A percentile compares a stretch with the other conserved stretches of the same genome.
Evolutionary conservation across 2,797 vertebrate species (phyloP).

Genomic region (Pogonophryne albipinna): DNA sequence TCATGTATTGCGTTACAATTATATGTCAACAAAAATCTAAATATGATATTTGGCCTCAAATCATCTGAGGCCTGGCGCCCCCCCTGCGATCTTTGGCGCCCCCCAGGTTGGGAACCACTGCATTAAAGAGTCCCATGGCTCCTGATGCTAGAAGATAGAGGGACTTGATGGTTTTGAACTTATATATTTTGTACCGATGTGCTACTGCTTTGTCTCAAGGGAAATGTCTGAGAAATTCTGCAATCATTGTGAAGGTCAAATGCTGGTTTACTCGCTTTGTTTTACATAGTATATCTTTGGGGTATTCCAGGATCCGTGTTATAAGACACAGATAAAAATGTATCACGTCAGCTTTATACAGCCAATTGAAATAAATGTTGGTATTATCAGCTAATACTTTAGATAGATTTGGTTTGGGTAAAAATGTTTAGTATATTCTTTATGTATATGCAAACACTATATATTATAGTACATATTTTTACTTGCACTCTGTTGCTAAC

Average conservation of each 20-base stretch:
- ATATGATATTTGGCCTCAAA: too few species aligned
- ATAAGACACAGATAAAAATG: neutral
- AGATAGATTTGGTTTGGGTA: neutral
- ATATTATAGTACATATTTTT: neutral
- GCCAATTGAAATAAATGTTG: neutral
- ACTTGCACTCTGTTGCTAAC: neutral
- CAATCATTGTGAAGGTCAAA: neutral
- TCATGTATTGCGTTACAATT: too few species aligned
- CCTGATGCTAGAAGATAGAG: neutral
- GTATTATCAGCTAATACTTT: neutral
- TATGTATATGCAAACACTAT: neutral
- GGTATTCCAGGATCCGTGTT: neutral
- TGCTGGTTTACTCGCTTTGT: too few species aligned
- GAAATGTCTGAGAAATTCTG: neutral
- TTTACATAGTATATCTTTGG: neutral
- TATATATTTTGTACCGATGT: neutral
- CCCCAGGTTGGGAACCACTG: too few species aligned
- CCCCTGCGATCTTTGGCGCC: too few species aligned
- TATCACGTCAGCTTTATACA: neutral
- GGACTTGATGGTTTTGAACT: neutral
- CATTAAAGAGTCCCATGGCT: too few species aligned
- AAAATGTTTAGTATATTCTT: neutral
- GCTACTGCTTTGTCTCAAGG: neutral
- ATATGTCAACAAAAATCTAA: too few species aligned
- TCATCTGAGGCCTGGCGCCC: too few species aligned